Evolutionary conservation across 2,797 vertebrate genomes (phyloP).

Genomic region (Scolopax rusticola): DNA sequence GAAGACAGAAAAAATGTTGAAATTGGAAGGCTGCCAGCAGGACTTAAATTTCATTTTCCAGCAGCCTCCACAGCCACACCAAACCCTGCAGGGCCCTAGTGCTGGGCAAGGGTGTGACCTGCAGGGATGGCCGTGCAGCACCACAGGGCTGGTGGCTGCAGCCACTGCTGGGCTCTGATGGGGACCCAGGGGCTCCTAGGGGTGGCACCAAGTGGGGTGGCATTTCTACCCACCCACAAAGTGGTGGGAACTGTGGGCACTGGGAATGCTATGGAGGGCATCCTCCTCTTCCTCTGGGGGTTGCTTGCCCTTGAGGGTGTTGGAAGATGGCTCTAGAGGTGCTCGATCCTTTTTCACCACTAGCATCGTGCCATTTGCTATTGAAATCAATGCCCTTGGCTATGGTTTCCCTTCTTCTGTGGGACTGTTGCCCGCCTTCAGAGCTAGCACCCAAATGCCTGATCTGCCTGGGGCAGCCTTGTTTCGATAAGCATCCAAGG

Average conservation of each 20-base stretch:
- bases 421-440: neutral
- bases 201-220: neutral
- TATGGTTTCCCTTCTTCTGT: neutral
- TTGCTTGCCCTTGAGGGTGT: accelerated
- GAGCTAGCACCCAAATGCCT: neutral
- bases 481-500: neutral
- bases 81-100: neutral
- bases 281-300: neutral
- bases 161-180: accelerated
- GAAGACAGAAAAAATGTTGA: conserved; percentile 20
- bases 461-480: accelerated
- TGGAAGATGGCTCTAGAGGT: neutral
- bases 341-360: neutral
- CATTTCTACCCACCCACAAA: neutral
- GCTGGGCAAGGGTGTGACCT: neutral
- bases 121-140: accelerated
- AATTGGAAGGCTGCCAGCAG: conserved; percentile 8
- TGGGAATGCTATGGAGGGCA: accelerated
- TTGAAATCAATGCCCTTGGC: neutral
- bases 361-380: neutral
- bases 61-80: neutral
- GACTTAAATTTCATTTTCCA: conserved; percentile 7
- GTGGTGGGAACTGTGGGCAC: accelerated
- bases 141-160: neutral
- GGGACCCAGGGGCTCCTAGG: neutral